Evolutionary conservation across 2,113 vertebrate genomes (phyloP).

Genomic region (Ctenomys sociabilis): DNA sequence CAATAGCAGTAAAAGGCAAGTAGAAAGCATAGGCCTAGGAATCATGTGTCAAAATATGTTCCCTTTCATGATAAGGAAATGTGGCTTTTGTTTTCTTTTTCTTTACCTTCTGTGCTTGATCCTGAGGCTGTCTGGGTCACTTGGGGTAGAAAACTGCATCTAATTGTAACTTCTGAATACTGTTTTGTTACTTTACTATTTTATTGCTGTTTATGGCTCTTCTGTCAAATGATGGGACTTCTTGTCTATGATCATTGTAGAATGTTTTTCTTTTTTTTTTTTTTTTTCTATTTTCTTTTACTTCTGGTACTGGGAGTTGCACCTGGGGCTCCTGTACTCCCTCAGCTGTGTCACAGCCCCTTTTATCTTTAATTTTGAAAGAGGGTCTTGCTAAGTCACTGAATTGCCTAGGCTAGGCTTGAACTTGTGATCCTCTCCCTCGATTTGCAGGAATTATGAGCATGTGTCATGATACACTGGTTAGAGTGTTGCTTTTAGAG

Average conservation of each 20-base stretch:
- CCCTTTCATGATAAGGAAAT: rapidly evolving
- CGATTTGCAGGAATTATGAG: not conserved
- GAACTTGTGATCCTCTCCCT: not conserved
- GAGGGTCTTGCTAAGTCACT: not conserved
- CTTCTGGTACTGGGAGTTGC: not conserved
- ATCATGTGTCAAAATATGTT: rapidly evolving
- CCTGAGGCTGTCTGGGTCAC: not conserved
- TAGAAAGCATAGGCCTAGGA: rapidly evolving
- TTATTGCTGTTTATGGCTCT: no score
- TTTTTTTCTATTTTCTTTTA: not conserved
- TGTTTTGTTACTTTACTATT: not conserved
- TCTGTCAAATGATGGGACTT: not conserved
- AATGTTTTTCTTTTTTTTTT: not conserved
- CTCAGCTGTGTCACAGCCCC: not conserved
- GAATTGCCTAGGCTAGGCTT: not conserved
- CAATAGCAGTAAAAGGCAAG: no score
- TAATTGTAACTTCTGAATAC: not conserved
- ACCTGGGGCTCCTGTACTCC: not conserved
- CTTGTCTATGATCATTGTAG: no score
- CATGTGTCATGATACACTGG: not conserved
- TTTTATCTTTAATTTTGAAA: not conserved
- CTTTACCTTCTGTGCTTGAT: not conserved
- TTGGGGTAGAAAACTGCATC: rapidly evolving
- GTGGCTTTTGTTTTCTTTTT: not conserved
- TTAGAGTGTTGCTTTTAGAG: not conserved